Evolutionary conservation across 2,797 vertebrate genomes (phyloP), one percentile per base, ranked within the genome.

Genomic region (Gorsachius magnificus): DNA sequence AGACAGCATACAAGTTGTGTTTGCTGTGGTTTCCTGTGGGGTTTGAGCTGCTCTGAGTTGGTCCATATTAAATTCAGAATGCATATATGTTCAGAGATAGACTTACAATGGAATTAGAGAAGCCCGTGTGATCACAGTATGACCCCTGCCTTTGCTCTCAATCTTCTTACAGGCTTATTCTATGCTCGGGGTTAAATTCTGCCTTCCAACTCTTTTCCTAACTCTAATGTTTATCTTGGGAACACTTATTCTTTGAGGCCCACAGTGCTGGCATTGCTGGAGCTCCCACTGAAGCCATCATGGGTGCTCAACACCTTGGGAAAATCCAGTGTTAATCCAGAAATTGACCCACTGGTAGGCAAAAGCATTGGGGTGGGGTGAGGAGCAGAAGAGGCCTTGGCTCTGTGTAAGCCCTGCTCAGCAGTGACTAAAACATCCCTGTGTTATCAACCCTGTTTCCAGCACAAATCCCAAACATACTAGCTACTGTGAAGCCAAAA

Each of bases 91-190:
- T 90, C 90, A 84, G 70, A 84, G 69, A 15, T 2, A n/a, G 83
- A 66, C 14, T 86, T 76, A 91, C 77, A 95, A 3, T 53, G 41
- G 80, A 74, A 90, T 96, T 91, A 95, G 87, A 78, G 80, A 54
- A 79, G 51, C 16, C 70, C 4, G 0, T 88, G 90, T 88, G 83
- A 86, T 91, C 95, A 63, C 64, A 56, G 28, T 26, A 25, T 56
- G 54, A 77, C 84, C 71, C 48, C 87, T 78, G 76, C 84, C 72
- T 92, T 76, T 87, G 69, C 36, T 93, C 66, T 90, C 72, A 31
- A 16, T 86, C 74, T 78, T 81, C 63, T 84, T 88, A 84, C 33
- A 69, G 46, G 24, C 29, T 94, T 86, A 46, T 78, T 86, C 58
- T 71, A 2, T 69, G 18, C 38, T 71, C 72, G 38, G 65, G 17